A percentile compares a stretch with the other conserved stretches of the same genome.
These are phyloP conservation scores for Aplocera efformata DNA, from an alignment of 2,888 invertebrate genomes.

Conservation along the genomic window DNA sequence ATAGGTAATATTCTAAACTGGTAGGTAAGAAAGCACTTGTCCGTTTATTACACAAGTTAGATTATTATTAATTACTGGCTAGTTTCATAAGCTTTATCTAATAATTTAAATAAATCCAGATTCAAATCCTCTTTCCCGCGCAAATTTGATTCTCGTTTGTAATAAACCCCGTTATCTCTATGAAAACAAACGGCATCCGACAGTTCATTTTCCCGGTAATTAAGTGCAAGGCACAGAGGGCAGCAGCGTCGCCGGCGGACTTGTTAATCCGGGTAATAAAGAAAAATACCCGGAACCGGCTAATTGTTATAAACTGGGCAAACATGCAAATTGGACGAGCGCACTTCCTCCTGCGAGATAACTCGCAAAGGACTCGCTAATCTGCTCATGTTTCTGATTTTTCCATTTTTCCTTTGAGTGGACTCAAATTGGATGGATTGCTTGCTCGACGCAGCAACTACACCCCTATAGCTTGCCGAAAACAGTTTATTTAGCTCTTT, in stretches of 20 bases:
- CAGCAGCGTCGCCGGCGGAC: conserved; percentile 30
- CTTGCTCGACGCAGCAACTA: conserved; percentile 8
- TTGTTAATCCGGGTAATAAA: conserved; percentile 72
- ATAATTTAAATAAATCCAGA: too few species aligned
- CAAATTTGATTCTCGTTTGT: too few species aligned
- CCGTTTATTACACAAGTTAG: too few species aligned
- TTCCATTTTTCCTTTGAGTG: conserved; percentile 17
- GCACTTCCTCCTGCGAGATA: conserved; percentile 46
- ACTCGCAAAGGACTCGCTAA: conserved; percentile 44
- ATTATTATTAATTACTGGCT: too few species aligned
- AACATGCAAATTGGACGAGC: conserved; percentile 70
- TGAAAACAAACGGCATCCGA: conserved; percentile 39
- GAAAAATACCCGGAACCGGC: conserved; percentile 69
- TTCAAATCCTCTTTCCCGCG: too few species aligned
- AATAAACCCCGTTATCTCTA: conserved; percentile 14
- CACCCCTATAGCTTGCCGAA: background rate
- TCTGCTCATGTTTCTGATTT: conserved; percentile 10
- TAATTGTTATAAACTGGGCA: conserved; percentile 75
- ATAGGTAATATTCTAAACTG: too few species aligned
- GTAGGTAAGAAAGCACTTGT: too few species aligned
- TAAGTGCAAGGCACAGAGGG: conserved; percentile 44
- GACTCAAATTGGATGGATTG: conserved; percentile 11
- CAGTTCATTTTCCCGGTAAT: conserved; percentile 56
- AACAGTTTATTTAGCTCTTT: background rate
- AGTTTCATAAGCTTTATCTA: too few species aligned